phyloP scores from a whole-genome alignment of 2,888 invertebrate species.

The Oligia strigilis region DNA sequence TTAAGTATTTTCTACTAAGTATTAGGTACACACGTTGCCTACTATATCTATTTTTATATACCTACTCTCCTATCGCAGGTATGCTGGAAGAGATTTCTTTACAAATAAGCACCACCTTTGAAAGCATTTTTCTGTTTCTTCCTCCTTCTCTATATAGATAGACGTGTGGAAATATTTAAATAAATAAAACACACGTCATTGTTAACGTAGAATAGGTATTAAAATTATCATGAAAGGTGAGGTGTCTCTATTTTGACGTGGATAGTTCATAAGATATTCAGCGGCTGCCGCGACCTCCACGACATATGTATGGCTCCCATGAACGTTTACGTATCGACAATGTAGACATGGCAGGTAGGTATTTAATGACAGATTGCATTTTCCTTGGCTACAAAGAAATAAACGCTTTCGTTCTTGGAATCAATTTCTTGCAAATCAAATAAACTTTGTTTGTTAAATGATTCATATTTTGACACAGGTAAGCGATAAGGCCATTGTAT shows the following conservation, averaged over 20 bases:
- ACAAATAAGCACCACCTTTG: no score
- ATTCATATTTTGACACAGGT: not conserved
- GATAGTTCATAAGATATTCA: slow-evolving; percentile 69
- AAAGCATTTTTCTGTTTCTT: no score
- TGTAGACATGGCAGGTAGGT: slow-evolving; percentile 40
- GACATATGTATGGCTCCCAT: slow-evolving; percentile 70
- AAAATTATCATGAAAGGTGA: slow-evolving; percentile 29
- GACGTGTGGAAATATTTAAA: no score
- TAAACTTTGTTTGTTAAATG: not conserved
- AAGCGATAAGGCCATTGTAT: not conserved
- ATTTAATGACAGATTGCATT: slow-evolving; percentile 41
- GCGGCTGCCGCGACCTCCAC: slow-evolving; percentile 64
- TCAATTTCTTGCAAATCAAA: slow-evolving; percentile 1
- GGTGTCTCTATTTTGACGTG: slow-evolving; percentile 34
- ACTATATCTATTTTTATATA: no score
- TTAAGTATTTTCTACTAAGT: no score
- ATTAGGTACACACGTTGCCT: no score
- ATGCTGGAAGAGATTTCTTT: no score
- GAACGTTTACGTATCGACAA: slow-evolving; percentile 37
- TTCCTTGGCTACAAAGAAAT: slow-evolving; percentile 17
- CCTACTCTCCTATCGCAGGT: no score
- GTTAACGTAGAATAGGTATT: slow-evolving; percentile 24
- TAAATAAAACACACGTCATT: slow-evolving; percentile 7
- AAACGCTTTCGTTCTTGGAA: slow-evolving; percentile 1
- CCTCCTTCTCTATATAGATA: no score